Evolutionary conservation across 2,888 invertebrate genomes (phyloP), one percentile per base, ranked within the genome.

Genomic region (Stramonita haemastoma): DNA sequence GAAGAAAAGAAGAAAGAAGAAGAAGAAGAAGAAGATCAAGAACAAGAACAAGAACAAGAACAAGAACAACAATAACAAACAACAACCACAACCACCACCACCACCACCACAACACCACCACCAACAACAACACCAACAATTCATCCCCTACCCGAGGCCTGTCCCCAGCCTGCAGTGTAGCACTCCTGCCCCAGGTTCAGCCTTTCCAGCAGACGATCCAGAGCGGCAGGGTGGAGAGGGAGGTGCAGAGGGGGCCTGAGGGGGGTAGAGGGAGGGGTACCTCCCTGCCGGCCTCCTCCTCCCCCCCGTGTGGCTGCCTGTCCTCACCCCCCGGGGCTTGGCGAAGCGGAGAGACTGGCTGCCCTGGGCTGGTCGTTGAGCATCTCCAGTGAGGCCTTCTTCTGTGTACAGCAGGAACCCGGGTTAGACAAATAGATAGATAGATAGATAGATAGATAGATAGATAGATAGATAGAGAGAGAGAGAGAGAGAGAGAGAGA

Each of bases 121-220:
- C n/a, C n/a, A n/a, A n/a, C n/a, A n/a, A n/a, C n/a, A n/a, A n/a
- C n/a, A n/a, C n/a, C n/a, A n/a, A n/a, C n/a, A n/a, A n/a, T n/a
- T n/a, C n/a, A 8, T 46, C 46, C 46, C 46, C 46, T 46, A 91
- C 91, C 90, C 46, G 90, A 34, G 11, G 87, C 26, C 66, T 91
- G 91, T 6, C 91, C 91, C 91, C 91, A 91, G 4, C 91, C 91
- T 19, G 91, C 90, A 15, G 89, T 81, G 77, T 91, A 81, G 66
- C 91, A 91, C 29, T 57, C n/a, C 5, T 87, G 66, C 11, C 90
- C 91, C 85, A 89, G 85, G 57, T 89, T 89, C 73, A 89, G 85
- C 19, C 32, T 89, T 32, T 89, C 89, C 73, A 89, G 89, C 89
- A 89, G 85, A 60, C 73, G 36, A 57, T 89, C 89, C 46, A 89